phyloP scores from a whole-genome alignment of 30 jellyfish, hydroid and myxozoan species.

The Clytia hemisphaerica region DNA sequence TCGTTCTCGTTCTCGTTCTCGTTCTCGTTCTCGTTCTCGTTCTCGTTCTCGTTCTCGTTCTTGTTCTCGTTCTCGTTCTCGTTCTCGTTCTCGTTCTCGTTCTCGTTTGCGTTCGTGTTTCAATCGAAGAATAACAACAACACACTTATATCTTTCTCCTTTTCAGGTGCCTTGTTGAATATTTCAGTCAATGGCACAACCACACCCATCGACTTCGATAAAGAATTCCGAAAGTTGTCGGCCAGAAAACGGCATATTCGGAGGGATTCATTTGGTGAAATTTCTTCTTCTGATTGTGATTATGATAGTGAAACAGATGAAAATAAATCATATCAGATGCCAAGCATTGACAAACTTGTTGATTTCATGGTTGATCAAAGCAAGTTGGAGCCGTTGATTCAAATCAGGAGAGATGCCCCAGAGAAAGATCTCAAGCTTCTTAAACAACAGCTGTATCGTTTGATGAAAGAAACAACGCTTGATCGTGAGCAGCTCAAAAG shows the following conservation, averaged over 20 bases:
- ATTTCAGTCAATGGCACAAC: neutral
- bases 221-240: neutral
- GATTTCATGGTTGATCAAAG: slow-evolving; percentile 1
- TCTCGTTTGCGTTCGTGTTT: too few relatives aligned
- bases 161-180: neutral
- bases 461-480: neutral
- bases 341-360: neutral
- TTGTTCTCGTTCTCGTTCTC: too few relatives aligned
- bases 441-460: neutral
- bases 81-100: too few relatives aligned
- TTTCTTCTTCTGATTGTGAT: neutral
- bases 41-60: too few relatives aligned
- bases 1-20: too few relatives aligned
- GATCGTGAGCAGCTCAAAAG: slow-evolving; percentile 17
- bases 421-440: neutral
- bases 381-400: slow-evolving; percentile 6
- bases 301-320: neutral
- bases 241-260: too few relatives aligned
- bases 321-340: neutral
- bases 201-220: neutral
- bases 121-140: too few relatives aligned
- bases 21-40: too few relatives aligned
- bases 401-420: slow-evolving; percentile 5
- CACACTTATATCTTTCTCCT: too few relatives aligned
- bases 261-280: neutral